Percentiles rank a stretch among this genome's conserved stretches.
Evolutionary conservation across 2,888 invertebrate species (phyloP).

Genomic region (Nemapogon koenigi): DNA sequence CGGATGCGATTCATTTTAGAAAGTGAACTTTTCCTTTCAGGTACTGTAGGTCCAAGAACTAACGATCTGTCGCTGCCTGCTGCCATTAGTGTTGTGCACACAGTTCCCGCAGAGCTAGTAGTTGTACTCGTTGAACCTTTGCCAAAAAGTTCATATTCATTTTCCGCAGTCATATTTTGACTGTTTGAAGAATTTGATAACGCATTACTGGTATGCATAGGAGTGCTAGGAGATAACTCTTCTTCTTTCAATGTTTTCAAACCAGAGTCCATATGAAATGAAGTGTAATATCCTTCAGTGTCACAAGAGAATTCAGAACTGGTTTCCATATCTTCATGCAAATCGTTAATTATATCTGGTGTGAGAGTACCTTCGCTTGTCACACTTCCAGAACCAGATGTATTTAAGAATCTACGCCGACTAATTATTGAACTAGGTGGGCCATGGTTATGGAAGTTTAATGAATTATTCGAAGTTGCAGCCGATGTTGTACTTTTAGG

Average conservation of each 20-base stretch:
- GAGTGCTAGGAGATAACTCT: constrained; percentile 68
- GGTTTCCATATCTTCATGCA: constrained; percentile 84
- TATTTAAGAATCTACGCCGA: constrained; percentile 71
- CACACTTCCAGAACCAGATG: constrained; percentile 82
- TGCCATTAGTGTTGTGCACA: constrained; percentile 82
- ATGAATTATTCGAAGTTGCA: constrained; percentile 73
- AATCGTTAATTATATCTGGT: constrained; percentile 81
- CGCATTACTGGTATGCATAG: constrained; percentile 74
- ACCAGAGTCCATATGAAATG: constrained; percentile 96
- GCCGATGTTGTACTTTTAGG: constrained; percentile 74
- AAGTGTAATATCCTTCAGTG: constrained; percentile 97
- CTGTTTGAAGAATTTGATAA: constrained; percentile 74
- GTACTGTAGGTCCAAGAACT: constrained; percentile 76
- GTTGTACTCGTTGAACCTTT: constrained; percentile 91
- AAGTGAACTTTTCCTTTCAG: constrained; percentile 82
- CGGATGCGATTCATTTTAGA: constrained; percentile 65
- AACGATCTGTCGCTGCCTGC: constrained; percentile 69
- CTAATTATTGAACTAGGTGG: constrained; percentile 76
- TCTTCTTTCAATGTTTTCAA: constrained; percentile 84
- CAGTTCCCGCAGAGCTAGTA: constrained; percentile 89
- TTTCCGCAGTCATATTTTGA: constrained; percentile 79
- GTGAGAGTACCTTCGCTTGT: constrained; percentile 87
- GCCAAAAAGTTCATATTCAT: constrained; percentile 91
- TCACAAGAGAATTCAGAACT: constrained; percentile 95
- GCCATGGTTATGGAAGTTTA: constrained; percentile 65